Evolutionary conservation across 2,888 invertebrate species (phyloP), one percentile per base, ranked within the genome.

Genomic region (Diplolepis rosae): DNA sequence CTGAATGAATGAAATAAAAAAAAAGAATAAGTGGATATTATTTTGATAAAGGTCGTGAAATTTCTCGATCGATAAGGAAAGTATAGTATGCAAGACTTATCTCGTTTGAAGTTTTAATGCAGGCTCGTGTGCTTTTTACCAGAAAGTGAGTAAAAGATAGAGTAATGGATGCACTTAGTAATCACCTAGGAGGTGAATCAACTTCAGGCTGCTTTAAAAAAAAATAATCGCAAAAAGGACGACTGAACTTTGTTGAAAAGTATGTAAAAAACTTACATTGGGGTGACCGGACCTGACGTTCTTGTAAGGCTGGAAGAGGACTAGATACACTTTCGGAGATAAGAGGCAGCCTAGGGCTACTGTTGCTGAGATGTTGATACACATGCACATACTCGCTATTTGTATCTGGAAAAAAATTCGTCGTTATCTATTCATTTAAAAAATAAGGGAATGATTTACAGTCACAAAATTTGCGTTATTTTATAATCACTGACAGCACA

Each of bases 241-340:
- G 9, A 39, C 6, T 5, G 7, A 39, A 39, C 6, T 39, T 39
- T 61, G 24, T 22, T 22, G 4, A 22, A 18, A 56, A 56, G 56
- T 35, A 56, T 32, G 39, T 24, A 24, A 52, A 22, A 61, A 39
- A 61, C 61, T 61, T 61, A 61, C 61, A 27, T 61, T 35, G 24
- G 61, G n/a, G 35, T 85, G 85, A 7, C 89, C 90, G 77, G 91
- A 92, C 5, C 94, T 91, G 2, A 94, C 93, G 84, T 95, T 95
- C 86, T 95, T 95, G 87, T 94, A 93, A 0, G 95, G 95, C 86
- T 95, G 94, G 83, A 94, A 94, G 11, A 95, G 89, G 13, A 95
- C 93, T 77, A 95, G 92, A 88, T 95, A 95, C 24, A 95, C 92
- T 88, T 95, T 95, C 1, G 94, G 94, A 0, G 93, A 92, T 86